These are phyloP conservation scores for Vulpes ferrilata DNA, from an alignment of 2,113 vertebrate genomes.

Conservation along the genomic window DNA sequence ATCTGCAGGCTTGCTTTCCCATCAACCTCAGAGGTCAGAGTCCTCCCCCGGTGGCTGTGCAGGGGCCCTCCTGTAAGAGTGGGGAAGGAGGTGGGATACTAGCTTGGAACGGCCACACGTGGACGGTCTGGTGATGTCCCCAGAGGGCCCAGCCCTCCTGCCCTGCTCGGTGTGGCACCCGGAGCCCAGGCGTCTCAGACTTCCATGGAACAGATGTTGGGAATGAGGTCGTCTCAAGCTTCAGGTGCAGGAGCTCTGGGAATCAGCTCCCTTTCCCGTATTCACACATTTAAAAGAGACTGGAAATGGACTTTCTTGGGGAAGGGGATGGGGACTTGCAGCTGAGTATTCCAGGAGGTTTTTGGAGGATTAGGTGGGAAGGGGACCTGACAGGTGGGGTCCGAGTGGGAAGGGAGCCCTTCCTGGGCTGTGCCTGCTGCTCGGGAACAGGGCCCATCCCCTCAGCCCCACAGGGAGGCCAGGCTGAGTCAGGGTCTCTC, in stretches of 20 bases:
- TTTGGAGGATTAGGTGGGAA: neutral
- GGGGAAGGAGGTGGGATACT: too few relatives aligned
- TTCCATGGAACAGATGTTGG: too few relatives aligned
- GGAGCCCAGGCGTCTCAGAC: neutral
- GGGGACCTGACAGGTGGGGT: neutral
- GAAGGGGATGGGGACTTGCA: neutral
- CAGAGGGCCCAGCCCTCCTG: neutral
- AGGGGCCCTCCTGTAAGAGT: too few relatives aligned
- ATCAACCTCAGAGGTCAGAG: too few relatives aligned
- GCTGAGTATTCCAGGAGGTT: neutral
- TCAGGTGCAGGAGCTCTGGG: neutral
- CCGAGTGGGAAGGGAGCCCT: neutral
- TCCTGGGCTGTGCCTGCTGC: neutral
- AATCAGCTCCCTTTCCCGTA: neutral
- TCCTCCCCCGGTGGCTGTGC: too few relatives aligned
- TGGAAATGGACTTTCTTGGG: neutral
- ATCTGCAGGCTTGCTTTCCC: too few relatives aligned
- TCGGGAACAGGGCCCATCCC: neutral
- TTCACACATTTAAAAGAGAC: neutral
- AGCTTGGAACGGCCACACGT: fast-evolving
- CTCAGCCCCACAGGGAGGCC: neutral
- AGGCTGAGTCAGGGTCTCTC: neutral
- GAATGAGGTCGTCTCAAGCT: neutral
- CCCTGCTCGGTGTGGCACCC: neutral
- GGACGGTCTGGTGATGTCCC: neutral